These are phyloP conservation scores for Varanus komodoensis DNA, from an alignment of 2,113 vertebrate species.

Conservation along the genomic window DNA sequence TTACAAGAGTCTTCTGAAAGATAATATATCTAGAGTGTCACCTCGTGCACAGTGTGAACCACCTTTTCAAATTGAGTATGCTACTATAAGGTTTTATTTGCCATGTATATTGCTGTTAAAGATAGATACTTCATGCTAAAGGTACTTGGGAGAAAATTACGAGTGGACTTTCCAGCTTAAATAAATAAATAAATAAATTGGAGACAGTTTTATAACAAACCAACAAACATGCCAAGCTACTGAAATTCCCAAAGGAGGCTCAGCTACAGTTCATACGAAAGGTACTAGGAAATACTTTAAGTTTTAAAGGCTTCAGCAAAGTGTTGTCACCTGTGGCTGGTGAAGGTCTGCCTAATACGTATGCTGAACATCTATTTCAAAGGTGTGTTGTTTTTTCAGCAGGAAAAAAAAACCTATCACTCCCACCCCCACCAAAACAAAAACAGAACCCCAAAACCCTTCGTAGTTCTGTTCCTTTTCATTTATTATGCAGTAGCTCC, in stretches of 20 bases:
- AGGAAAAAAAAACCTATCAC: background rate
- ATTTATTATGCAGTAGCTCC: slow-evolving; percentile 26
- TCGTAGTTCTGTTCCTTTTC: rapidly evolving
- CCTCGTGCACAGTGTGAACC: background rate
- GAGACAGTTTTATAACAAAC: background rate
- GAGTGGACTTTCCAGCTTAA: background rate
- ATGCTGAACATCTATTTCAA: slow-evolving; percentile 35
- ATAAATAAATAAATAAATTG: background rate
- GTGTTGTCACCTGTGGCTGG: slow-evolving; percentile 20
- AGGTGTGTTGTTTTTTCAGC: slow-evolving; percentile 11
- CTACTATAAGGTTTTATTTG: background rate
- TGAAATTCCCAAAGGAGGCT: background rate
- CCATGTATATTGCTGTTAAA: background rate
- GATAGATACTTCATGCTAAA: background rate
- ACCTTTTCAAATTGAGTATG: background rate
- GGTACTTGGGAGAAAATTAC: background rate
- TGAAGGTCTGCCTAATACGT: slow-evolving; percentile 25
- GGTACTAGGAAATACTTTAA: background rate
- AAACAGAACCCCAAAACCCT: slow-evolving; percentile 25
- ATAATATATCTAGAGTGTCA: background rate
- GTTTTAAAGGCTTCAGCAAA: slow-evolving; percentile 27
- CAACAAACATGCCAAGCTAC: background rate
- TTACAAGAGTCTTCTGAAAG: background rate
- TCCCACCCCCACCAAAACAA: no score
- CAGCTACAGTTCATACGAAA: background rate